Base-by-base conservation (phyloP, 2,888 invertebrate genomes). In the Hipparchia semele region DNA sequence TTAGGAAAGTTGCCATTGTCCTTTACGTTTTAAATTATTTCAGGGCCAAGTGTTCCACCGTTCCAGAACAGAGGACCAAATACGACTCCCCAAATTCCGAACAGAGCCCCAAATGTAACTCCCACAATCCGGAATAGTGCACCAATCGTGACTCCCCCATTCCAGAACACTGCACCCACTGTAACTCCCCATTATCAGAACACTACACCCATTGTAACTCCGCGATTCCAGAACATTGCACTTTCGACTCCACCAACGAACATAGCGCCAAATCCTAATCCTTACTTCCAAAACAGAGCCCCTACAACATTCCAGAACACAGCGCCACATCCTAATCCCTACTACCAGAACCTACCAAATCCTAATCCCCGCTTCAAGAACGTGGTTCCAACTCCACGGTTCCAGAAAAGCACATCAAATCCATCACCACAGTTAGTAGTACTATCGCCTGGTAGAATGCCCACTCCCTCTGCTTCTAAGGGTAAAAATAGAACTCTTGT, bases 61-160 rank as follows among this genome's bases (percentile, higher is more conserved):
- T 49, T 64, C 64, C 64, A 64, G 51, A 64, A 51, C 13, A 64
- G 51, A 51, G 51, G 23, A 13, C 64, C 51, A 33, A 46, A 12
- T 45, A 6, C 45, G 2, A 23, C 2, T 23, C 64, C 64, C 7
- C 9, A 13, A 64, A 23, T 51, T 23, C 49, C 23, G 64, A 64
- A 23, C 23, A 64, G 0, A 6, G 54, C 54, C 5, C 56, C 56
- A 13, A 58, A 2, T 23, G 0, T 8, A 2, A 58, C 45, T 46
- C 64, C 49, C 6, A 0, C 9, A 51, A 23, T 64, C 64, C 49
- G 4, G 23, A 64, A 49, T 7, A 46, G 8, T n/a, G 61, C 46
- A n/a, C 13, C 64, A 1, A 46, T 13, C 6, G 6, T n/a, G 6
- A 45, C 45, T 46, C 46, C 62, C n/a, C 61, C n/a, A 13, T n/a